Conservation (phyloP, 1,140 invertebrate genomes). For the Ctenoplectra terminalis region DNA sequence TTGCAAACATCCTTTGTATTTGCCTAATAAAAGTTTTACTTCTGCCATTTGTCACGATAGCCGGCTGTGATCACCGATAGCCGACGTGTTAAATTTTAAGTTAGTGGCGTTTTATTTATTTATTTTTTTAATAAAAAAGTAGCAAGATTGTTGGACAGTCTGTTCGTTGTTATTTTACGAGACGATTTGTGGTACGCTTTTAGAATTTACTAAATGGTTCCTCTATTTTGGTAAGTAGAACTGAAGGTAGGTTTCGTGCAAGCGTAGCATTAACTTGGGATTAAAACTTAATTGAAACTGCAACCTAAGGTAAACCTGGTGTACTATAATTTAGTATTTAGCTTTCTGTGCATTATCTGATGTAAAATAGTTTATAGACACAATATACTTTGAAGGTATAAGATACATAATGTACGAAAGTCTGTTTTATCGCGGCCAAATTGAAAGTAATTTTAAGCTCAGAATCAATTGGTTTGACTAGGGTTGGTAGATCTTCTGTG, state of each 20-base stretch:
- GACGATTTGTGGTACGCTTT: background rate
- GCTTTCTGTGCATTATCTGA: background rate
- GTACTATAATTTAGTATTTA: background rate
- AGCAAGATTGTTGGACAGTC: background rate
- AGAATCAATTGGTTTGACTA: background rate
- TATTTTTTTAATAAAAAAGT: background rate
- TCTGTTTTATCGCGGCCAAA: background rate
- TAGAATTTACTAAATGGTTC: too few relatives aligned
- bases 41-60: too few relatives aligned
- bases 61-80: too few relatives aligned
- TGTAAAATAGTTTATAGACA: background rate
- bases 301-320: background rate
- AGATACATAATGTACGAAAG: background rate
- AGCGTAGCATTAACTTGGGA: background rate
- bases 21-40: too few relatives aligned
- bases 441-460: background rate
- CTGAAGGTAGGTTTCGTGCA: background rate
- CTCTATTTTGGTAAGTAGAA: background rate
- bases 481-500: too few relatives aligned
- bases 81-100: too few relatives aligned
- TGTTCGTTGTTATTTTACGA: background rate
- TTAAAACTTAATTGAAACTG: slow-evolving; percentile 6
- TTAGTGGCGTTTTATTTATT: too few relatives aligned
- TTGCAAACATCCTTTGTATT: too few relatives aligned
- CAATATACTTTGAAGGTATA: background rate